Conservation (phyloP, 1,140 invertebrate species). For the Daktulosphaira vitifoliae region DNA sequence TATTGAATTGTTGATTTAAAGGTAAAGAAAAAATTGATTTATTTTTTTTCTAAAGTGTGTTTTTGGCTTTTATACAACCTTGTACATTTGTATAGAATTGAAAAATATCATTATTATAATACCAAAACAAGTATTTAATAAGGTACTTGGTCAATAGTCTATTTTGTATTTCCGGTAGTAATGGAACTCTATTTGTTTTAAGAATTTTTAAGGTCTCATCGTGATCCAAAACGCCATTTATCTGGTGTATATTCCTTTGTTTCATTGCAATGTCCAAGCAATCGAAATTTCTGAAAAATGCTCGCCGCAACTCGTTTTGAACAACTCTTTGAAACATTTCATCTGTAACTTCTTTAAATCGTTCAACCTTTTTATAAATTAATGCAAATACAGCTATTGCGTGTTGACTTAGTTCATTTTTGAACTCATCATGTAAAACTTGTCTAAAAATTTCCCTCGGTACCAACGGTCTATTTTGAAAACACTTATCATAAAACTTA, state of each 20-base stretch:
- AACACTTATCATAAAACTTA: neutral
- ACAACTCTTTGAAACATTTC: neutral
- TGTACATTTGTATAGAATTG: too few species aligned
- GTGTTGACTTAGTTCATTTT: neutral
- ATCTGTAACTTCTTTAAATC: neutral
- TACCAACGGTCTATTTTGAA: neutral
- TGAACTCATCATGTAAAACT: neutral
- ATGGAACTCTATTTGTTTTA: slow-evolving; percentile 6
- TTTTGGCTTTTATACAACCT: too few species aligned
- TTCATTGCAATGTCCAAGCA: neutral
- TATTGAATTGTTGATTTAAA: too few species aligned
- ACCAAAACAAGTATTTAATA: neutral
- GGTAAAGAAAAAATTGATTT: too few species aligned
- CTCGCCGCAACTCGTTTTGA: neutral
- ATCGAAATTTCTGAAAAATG: neutral
- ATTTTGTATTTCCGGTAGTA: neutral
- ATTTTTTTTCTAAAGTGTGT: too few species aligned
- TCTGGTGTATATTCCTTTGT: too few species aligned
- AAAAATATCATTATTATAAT: too few species aligned
- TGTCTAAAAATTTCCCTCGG: neutral
- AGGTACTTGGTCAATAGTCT: neutral
- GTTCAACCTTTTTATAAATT: neutral
- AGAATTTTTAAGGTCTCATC: neutral
- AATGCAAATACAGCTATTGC: neutral
- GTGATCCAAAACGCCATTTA: neutral